phyloP scores from a whole-genome alignment of 1,140 invertebrate genomes.

The Pseudomyrmex gracilis region DNA sequence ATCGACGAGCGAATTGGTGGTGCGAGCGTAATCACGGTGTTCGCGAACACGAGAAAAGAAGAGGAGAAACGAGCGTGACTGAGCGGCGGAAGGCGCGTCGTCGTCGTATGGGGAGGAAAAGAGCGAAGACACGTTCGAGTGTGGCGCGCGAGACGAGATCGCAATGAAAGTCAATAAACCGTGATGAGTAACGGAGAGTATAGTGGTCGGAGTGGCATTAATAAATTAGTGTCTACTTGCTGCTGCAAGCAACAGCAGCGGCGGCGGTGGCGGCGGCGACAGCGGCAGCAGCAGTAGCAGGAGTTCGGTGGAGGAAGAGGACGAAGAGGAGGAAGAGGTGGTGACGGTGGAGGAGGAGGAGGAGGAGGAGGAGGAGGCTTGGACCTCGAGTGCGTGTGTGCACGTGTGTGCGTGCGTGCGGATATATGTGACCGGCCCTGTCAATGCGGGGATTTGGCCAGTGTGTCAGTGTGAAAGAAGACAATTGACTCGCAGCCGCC shows the following conservation, averaged over 20 bases:
- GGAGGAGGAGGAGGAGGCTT: slow-evolving; percentile 42
- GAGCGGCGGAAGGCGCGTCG: slow-evolving; percentile 33
- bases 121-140: slow-evolving; percentile 64
- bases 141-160: slow-evolving; percentile 69
- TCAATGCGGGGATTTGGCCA: slow-evolving; percentile 62
- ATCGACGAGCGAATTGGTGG: neutral
- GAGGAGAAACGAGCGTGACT: slow-evolving; percentile 24
- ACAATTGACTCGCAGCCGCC: slow-evolving; percentile 81
- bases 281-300: slow-evolving; percentile 54
- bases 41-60: slow-evolving; percentile 4
- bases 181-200: slow-evolving; percentile 80
- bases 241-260: slow-evolving; percentile 67
- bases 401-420: slow-evolving; percentile 37
- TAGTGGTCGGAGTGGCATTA: slow-evolving; percentile 81
- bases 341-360: slow-evolving; percentile 21
- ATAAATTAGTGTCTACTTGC: slow-evolving; percentile 83
- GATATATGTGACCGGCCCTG: slow-evolving; percentile 55
- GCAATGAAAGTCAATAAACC: slow-evolving; percentile 84
- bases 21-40: neutral
- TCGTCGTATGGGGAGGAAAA: slow-evolving; percentile 51
- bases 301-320: slow-evolving; percentile 41
- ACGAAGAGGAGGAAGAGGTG: slow-evolving; percentile 34
- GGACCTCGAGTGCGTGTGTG: slow-evolving; percentile 19
- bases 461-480: slow-evolving; percentile 76
- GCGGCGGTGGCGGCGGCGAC: slow-evolving; percentile 44